A percentile compares a stretch with the other conserved stretches of the same genome.
Evolutionary conservation across 2,888 invertebrate species (phyloP).

Genomic region (Drosophila engyochracea): DNA sequence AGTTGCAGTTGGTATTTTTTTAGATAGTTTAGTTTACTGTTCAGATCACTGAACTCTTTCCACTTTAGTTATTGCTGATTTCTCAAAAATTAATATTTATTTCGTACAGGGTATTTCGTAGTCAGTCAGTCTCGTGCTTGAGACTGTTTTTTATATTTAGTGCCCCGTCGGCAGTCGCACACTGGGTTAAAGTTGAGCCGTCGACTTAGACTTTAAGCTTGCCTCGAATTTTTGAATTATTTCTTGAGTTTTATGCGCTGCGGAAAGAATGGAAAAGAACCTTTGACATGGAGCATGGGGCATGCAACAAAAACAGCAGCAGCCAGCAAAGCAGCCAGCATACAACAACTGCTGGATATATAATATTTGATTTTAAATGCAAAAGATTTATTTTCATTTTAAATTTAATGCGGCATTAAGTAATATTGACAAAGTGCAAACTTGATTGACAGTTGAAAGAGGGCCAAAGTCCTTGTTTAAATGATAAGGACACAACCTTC

Average conservation of each 20-base stretch:
- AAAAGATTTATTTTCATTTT: conserved; percentile 15
- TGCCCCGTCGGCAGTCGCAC: conserved; percentile 18
- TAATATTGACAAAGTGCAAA: conserved; percentile 35
- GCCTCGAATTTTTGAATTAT: conserved; percentile 62
- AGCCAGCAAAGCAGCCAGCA: conserved; percentile 25
- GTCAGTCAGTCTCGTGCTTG: neutral
- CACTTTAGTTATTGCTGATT: accelerated
- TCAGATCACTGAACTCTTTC: no score
- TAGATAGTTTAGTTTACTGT: neutral
- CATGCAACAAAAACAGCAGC: conserved; percentile 13
- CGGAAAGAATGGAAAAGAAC: neutral
- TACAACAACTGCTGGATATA: conserved; percentile 36
- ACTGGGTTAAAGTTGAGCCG: conserved; percentile 61
- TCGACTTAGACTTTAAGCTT: conserved; percentile 58
- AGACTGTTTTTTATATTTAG: conserved; percentile 2
- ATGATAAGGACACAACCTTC: neutral
- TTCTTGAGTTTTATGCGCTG: conserved; percentile 52
- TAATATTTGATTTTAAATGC: conserved; percentile 56
- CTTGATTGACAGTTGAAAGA: conserved; percentile 26
- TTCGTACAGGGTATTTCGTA: conserved; percentile 9
- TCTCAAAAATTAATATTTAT: neutral
- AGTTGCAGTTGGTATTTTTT: neutral
- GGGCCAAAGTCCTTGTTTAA: neutral
- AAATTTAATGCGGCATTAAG: conserved; percentile 30
- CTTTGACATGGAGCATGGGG: conserved; percentile 28